Conservation (phyloP, 2,113 vertebrate genomes). For the Gavialis gangeticus region DNA sequence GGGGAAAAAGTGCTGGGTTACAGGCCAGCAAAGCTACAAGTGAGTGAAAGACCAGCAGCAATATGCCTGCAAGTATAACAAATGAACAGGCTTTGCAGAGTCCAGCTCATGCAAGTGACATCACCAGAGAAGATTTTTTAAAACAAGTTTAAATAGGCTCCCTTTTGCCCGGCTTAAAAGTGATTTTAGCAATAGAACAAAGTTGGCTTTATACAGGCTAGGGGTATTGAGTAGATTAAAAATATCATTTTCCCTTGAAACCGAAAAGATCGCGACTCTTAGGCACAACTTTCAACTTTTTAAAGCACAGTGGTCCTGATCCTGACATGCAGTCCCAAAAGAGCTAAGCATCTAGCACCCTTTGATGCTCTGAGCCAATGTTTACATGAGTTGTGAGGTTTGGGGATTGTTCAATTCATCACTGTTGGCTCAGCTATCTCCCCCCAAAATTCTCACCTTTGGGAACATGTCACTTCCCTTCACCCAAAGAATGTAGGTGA, state of each 20-base stretch:
- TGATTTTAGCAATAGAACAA: background rate
- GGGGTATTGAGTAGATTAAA: background rate
- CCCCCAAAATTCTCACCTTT: background rate
- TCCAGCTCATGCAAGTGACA: background rate
- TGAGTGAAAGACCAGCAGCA: background rate
- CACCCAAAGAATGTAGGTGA: background rate
- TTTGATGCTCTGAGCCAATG: background rate
- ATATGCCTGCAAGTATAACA: background rate
- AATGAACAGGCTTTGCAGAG: background rate
- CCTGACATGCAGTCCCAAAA: background rate
- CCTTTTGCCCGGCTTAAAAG: background rate
- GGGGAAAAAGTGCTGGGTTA: background rate
- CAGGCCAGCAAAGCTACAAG: background rate
- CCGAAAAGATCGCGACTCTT: background rate
- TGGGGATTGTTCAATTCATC: background rate
- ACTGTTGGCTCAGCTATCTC: background rate
- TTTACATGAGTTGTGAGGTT: background rate
- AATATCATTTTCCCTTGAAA: background rate
- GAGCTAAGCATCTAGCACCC: background rate
- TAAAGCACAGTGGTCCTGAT: background rate
- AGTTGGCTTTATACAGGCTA: background rate
- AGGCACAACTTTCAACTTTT: background rate
- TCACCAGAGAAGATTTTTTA: background rate
- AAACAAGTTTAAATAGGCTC: background rate
- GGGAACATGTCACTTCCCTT: rapidly evolving